Evolutionary conservation across 2,888 invertebrate genomes (phyloP).

Genomic region (Serripes groenlandicus): DNA sequence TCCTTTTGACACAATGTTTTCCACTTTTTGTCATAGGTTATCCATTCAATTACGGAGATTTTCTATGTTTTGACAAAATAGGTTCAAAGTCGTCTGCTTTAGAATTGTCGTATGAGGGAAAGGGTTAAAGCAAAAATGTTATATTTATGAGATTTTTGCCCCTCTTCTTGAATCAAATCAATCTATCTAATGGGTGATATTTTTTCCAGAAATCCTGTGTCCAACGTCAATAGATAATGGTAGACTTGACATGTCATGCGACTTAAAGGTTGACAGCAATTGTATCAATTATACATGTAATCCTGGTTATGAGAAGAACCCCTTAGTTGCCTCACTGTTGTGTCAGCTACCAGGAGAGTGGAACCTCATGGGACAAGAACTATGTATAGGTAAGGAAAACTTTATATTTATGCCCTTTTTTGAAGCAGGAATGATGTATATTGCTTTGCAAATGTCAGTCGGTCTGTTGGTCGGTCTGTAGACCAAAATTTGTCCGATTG

Average conservation of each 20-base stretch:
- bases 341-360: neutral
- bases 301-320: conserved; percentile 12
- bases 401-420: no score
- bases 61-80: neutral
- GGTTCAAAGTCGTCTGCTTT: neutral
- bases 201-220: conserved; percentile 9
- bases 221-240: neutral
- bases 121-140: neutral
- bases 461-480: no score
- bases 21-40: neutral
- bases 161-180: no score
- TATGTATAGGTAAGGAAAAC: conserved; percentile 23
- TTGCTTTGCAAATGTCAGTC: no score
- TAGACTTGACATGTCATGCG: neutral
- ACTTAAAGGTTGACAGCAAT: neutral
- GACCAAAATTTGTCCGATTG: no score
- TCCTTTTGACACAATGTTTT: neutral
- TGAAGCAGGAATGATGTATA: no score
- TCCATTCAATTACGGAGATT: neutral
- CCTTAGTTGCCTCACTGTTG: neutral
- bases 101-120: neutral
- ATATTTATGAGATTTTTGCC: no score
- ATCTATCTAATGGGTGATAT: no score
- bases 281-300: neutral
- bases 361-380: neutral